phyloP scores from a whole-genome alignment of 2,113 vertebrate species.

The Amphiprion ocellaris region DNA sequence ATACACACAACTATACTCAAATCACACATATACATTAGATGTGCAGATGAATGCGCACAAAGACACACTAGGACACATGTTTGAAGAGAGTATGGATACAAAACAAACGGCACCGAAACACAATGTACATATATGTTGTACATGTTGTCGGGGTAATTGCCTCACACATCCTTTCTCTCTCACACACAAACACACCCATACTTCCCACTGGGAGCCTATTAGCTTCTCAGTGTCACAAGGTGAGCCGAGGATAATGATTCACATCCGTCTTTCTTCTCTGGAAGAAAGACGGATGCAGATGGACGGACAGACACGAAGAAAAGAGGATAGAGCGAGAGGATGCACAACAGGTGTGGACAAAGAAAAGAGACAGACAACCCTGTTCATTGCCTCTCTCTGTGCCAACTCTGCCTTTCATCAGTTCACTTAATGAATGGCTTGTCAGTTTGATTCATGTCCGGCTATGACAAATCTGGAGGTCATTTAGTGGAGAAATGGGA shows the following conservation, averaged over 20 bases:
- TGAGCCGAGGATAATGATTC: slow-evolving; percentile 66
- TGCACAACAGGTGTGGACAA: slow-evolving; percentile 60
- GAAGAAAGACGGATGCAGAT: slow-evolving; percentile 46
- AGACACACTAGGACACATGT: background rate
- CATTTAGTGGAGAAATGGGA: slow-evolving; percentile 34
- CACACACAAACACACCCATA: slow-evolving; percentile 12
- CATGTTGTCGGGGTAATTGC: background rate
- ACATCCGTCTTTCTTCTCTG: slow-evolving; percentile 44
- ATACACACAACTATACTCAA: slow-evolving; percentile 13
- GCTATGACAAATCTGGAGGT: slow-evolving; percentile 37
- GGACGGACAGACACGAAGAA: slow-evolving; percentile 35
- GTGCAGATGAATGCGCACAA: background rate
- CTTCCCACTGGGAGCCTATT: slow-evolving; percentile 67
- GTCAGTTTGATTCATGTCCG: slow-evolving; percentile 63
- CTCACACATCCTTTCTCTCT: background rate
- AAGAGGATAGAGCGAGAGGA: slow-evolving; percentile 34
- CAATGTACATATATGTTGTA: background rate
- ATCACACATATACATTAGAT: background rate
- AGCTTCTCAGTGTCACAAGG: slow-evolving; percentile 51
- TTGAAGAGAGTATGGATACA: background rate
- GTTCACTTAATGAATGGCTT: slow-evolving; percentile 35
- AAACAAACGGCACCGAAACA: background rate
- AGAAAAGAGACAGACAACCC: background rate
- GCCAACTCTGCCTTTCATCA: slow-evolving; percentile 48
- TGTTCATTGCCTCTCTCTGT: background rate